Conservation (phyloP, 2,113 vertebrate species). For the Pyxicephalus adspersus region DNA sequence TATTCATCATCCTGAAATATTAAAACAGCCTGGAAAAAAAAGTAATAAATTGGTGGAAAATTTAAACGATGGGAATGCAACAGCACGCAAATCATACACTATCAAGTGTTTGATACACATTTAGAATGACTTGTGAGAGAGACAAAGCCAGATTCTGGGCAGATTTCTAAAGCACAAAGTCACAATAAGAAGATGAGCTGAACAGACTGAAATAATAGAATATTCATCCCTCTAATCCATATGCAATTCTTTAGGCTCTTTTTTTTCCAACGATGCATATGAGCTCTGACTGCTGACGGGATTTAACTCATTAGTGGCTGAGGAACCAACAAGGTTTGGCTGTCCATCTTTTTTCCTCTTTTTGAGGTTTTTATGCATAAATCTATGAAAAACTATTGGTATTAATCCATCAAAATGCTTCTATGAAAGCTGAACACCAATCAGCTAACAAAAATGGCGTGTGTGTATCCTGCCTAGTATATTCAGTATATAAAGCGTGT, state of each 20-base stretch:
- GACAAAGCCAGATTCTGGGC: slow-evolving; percentile 81
- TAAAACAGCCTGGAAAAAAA: slow-evolving; percentile 85
- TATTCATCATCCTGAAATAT: slow-evolving; percentile 90
- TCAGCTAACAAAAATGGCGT: too few relatives aligned
- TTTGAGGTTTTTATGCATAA: too few relatives aligned
- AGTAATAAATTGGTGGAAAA: slow-evolving; percentile 87
- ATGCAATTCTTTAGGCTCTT: slow-evolving; percentile 92
- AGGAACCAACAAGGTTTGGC: too few relatives aligned
- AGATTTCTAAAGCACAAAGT: slow-evolving; percentile 85
- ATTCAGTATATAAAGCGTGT: too few relatives aligned
- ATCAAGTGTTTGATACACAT: slow-evolving; percentile 90
- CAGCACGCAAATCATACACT: slow-evolving; percentile 86
- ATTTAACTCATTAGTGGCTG: slow-evolving; percentile 75
- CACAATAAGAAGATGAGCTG: slow-evolving; percentile 93
- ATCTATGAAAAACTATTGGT: too few relatives aligned
- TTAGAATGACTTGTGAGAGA: slow-evolving; percentile 80
- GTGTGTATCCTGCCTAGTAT: too few relatives aligned
- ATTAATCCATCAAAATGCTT: too few relatives aligned
- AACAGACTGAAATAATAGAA: slow-evolving; percentile 98
- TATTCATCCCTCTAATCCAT: slow-evolving; percentile 99
- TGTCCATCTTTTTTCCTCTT: too few relatives aligned
- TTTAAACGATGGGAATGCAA: slow-evolving; percentile 82
- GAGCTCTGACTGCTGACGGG: slow-evolving; percentile 79
- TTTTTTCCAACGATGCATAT: slow-evolving; percentile 83
- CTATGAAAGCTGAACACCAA: too few relatives aligned